phyloP scores from a whole-genome alignment of 2,888 invertebrate genomes.

The Aspidiotus rigidus region DNA sequence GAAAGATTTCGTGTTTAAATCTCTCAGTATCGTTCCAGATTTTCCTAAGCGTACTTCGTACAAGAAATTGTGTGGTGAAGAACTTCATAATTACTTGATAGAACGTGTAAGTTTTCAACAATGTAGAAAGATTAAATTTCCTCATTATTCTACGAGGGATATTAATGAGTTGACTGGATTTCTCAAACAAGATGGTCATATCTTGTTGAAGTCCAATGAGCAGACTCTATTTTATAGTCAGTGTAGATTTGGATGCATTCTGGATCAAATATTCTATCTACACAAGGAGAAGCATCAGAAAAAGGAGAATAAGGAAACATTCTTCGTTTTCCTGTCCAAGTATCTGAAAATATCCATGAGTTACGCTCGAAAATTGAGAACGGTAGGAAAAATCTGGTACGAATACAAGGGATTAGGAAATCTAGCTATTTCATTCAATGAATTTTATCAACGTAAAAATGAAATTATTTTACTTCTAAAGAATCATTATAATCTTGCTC shows the following conservation, averaged over 20 bases:
- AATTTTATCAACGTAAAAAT: too few relatives aligned
- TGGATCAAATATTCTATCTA: background rate
- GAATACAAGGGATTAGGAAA: too few relatives aligned
- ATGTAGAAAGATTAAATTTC: constrained; percentile 5
- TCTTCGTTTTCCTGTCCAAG: background rate
- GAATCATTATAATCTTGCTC: too few relatives aligned
- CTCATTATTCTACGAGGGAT: constrained; percentile 5
- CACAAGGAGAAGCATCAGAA: background rate
- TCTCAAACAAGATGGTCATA: constrained; percentile 3
- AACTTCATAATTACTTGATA: constrained; percentile 7
- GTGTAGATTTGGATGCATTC: constrained; percentile 5
- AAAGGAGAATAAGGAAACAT: background rate
- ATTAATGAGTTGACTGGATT: background rate
- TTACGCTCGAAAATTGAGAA: constrained; percentile 8
- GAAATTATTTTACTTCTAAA: too few relatives aligned
- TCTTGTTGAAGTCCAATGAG: constrained; percentile 6
- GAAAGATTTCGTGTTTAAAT: background rate
- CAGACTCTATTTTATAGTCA: constrained; percentile 5
- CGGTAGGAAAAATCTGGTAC: too few relatives aligned
- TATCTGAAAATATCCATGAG: background rate
- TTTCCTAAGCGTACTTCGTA: background rate
- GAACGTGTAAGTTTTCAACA: constrained; percentile 5
- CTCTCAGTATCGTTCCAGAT: background rate
- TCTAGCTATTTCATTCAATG: too few relatives aligned
- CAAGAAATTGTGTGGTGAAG: constrained; percentile 15